A percentile compares a stretch with the other conserved stretches of the same genome.
phyloP scores from a whole-genome alignment of 92 coral and sea anemone genomes.

The Palythoa grandiflora region DNA sequence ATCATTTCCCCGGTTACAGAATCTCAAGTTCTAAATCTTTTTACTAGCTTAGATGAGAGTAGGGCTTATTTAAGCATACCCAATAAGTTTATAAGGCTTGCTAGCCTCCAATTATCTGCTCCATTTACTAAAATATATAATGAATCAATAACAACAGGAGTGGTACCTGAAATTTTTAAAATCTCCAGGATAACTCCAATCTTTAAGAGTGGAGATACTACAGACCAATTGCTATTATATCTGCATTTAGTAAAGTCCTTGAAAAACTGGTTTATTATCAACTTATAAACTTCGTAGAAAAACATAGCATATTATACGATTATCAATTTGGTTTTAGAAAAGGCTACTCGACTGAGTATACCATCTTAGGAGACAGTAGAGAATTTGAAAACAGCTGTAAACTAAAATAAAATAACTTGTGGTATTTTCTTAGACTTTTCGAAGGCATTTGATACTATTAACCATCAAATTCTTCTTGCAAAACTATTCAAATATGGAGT shows the following conservation, averaged over 20 bases:
- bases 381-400: constrained; percentile 8
- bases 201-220: constrained; percentile 49
- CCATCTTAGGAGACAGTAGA: not conserved
- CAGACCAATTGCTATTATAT: constrained; percentile 60
- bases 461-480: no score
- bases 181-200: constrained; percentile 65
- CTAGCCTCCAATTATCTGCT: constrained; percentile 29
- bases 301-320: constrained; percentile 47
- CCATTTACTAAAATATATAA: constrained; percentile 65
- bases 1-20: constrained; percentile 56
- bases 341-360: constrained; percentile 56
- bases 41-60: constrained; percentile 37
- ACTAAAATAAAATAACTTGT: not conserved
- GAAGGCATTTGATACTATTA: no score
- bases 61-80: constrained; percentile 44
- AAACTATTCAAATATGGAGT: no score
- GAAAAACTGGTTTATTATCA: constrained; percentile 61
- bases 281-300: constrained; percentile 27
- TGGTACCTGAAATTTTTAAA: constrained; percentile 69
- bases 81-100: not conserved
- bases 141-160: constrained; percentile 67
- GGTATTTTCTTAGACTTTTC: no score
- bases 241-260: constrained; percentile 62
- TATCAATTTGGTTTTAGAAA: constrained; percentile 63
- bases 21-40: constrained; percentile 51